These are phyloP conservation scores for Campylomormyrus tamandua DNA, from an alignment of 2,113 vertebrate species.

Conservation along the genomic window DNA sequence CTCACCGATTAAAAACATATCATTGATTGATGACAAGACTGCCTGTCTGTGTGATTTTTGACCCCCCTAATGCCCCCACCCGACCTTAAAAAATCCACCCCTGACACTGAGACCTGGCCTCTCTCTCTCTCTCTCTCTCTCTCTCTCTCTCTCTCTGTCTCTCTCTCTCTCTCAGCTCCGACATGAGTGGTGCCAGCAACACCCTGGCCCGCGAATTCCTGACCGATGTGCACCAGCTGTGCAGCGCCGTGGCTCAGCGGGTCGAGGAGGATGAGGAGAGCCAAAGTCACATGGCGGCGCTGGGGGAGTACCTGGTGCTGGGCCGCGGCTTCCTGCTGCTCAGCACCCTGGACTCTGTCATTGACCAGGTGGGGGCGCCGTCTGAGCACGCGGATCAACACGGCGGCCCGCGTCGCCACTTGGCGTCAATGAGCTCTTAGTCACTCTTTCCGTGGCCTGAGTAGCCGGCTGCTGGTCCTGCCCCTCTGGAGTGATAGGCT, in stretches of 20 bases:
- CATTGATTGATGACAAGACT: neutral
- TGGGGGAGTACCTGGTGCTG: slow-evolving; percentile 87
- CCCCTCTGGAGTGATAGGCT: neutral
- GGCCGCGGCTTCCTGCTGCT: slow-evolving; percentile 86
- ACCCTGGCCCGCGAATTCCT: slow-evolving; percentile 92
- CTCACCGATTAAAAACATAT: neutral
- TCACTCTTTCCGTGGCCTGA: neutral
- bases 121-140: slow-evolving; percentile 17
- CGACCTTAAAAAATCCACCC: neutral
- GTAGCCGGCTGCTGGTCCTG: neutral
- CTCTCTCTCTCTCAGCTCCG: slow-evolving; percentile 64
- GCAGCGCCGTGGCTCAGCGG: slow-evolving; percentile 85
- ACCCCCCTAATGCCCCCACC: neutral
- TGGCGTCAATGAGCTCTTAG: neutral
- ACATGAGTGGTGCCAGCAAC: slow-evolving; percentile 95
- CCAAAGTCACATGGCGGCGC: slow-evolving; percentile 85
- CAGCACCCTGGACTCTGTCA: slow-evolving; percentile 78
- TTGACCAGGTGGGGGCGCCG: slow-evolving; percentile 73
- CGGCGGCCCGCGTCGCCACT: neutral
- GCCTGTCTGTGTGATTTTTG: neutral
- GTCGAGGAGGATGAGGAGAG: slow-evolving; percentile 88
- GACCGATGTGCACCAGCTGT: slow-evolving; percentile 89
- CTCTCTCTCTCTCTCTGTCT: slow-evolving; percentile 23
- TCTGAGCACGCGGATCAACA: neutral
- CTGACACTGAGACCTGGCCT: neutral